phyloP scores from a whole-genome alignment of 1,140 invertebrate species.

The Heliconius nattereri region DNA sequence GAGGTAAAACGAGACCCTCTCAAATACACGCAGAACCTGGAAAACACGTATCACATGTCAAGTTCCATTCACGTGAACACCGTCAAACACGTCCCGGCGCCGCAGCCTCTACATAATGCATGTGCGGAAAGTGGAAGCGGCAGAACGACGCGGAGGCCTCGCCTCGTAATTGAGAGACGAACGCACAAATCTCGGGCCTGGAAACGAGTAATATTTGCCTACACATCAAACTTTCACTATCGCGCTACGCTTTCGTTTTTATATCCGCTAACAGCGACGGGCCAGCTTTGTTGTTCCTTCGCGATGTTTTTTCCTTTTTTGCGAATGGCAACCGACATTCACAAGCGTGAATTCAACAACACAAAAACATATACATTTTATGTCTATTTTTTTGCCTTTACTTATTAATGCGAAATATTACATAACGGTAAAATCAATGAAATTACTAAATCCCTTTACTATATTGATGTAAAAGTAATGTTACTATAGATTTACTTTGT shows the following conservation, averaged over 20 bases:
- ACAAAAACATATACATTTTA: conserved; percentile 23
- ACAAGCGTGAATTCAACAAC: conserved; percentile 26
- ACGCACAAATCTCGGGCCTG: conserved; percentile 78
- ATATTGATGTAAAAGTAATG: neutral
- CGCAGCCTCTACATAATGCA: conserved; percentile 70
- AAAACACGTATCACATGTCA: conserved; percentile 73
- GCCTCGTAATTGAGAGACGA: conserved; percentile 63
- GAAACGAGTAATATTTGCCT: conserved; percentile 80
- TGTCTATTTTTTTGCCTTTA: conserved; percentile 29
- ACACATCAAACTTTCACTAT: conserved; percentile 82
- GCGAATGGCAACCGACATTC: conserved; percentile 51
- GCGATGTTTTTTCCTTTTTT: conserved; percentile 55
- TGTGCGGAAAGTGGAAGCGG: conserved; percentile 55
- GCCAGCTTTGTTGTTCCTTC: conserved; percentile 70
- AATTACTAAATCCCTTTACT: neutral
- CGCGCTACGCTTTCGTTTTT: conserved; percentile 78
- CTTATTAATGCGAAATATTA: conserved; percentile 21
- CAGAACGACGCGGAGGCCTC: conserved; percentile 51
- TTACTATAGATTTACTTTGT: neutral
- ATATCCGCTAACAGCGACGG: conserved; percentile 65
- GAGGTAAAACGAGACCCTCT: conserved; percentile 46
- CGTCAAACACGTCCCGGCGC: conserved; percentile 60
- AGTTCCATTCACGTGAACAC: conserved; percentile 73
- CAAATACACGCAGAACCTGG: conserved; percentile 46
- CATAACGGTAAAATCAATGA: neutral